Conservation (phyloP, 2,888 invertebrate species). For the Myopa testacea region DNA sequence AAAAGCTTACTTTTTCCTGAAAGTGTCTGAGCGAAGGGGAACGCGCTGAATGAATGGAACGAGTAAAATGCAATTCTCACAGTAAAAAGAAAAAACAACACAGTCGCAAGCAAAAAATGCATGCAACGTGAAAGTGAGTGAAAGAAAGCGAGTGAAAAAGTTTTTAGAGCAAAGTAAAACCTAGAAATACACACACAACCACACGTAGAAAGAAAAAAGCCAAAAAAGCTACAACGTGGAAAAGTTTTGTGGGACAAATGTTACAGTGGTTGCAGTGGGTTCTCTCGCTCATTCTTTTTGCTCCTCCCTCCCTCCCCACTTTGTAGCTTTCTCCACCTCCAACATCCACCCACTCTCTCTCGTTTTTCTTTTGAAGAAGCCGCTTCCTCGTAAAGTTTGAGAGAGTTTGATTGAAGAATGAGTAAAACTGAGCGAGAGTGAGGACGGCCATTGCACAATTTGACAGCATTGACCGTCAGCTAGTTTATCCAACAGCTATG, state of each 20-base stretch:
- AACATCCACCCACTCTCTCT: neutral
- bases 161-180: conserved; percentile 28
- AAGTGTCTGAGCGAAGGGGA: neutral
- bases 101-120: conserved; percentile 1
- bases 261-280: neutral
- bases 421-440: no score
- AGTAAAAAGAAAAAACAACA: no score
- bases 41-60: neutral
- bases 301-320: neutral
- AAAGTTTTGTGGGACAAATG: neutral
- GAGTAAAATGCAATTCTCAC: no score
- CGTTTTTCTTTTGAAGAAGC: neutral
- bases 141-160: conserved; percentile 13
- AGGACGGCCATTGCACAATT: neutral
- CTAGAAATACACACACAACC: conserved; percentile 43
- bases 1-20: neutral
- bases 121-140: conserved; percentile 32
- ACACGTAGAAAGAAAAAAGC: conserved; percentile 2
- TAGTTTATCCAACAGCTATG: neutral
- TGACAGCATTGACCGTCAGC: conserved; percentile 18
- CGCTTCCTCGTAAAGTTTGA: neutral
- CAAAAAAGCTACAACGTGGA: neutral
- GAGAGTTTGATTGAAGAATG: neutral
- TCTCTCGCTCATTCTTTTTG: neutral
- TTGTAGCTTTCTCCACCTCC: neutral